Base-by-base conservation (phyloP, 2,888 invertebrate genomes). In the Xestia xanthographa region DNA sequence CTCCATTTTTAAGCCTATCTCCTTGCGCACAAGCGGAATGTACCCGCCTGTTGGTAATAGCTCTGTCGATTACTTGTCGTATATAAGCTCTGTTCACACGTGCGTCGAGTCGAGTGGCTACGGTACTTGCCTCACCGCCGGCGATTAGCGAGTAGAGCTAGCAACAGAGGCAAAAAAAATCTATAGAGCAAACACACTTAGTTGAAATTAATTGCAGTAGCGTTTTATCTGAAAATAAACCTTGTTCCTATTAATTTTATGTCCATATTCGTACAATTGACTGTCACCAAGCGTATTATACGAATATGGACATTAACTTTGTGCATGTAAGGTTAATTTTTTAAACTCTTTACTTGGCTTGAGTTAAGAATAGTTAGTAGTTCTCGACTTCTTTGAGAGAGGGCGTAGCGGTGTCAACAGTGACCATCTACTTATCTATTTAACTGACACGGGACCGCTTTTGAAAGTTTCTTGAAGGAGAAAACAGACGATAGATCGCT, bases 41-140 rank as follows among this genome's bases (percentile, higher is more conserved):
- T 82, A 73, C 85, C 45, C 66, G 71, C 73, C 83, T 83, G 78
- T 58, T 76, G 67, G 79, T 87, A 85, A 87, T 86, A 84, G 82
- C 84, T 66, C 62, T 50, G 75, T 78, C 82, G 78, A 87, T 87
- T 82, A 87, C 87, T 80, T 79, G 81, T 74, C 70, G 65, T 85
- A 87, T 80, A 86, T 85, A 78, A 86, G 77, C 76, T 82, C 72
- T 75, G 73, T 80, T 80, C 77, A 60, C 85, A 85, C 82, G 71
- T 74, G 78, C 11, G 69, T 58, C 45, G 43, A 66, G 72, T 70
- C 74, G 63, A 76, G 70, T 73, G 26, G 69, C 45, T 77, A 62
- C 43, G 50, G 53, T 72, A 17, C n/a, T 63, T 63, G 41, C 63
- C n/a, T 26, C 22, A 38, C 38, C 62, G 12, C 2, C 2, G 0